phyloP scores from a whole-genome alignment of 2,797 vertebrate genomes.

The Eulemur rubriventer region DNA sequence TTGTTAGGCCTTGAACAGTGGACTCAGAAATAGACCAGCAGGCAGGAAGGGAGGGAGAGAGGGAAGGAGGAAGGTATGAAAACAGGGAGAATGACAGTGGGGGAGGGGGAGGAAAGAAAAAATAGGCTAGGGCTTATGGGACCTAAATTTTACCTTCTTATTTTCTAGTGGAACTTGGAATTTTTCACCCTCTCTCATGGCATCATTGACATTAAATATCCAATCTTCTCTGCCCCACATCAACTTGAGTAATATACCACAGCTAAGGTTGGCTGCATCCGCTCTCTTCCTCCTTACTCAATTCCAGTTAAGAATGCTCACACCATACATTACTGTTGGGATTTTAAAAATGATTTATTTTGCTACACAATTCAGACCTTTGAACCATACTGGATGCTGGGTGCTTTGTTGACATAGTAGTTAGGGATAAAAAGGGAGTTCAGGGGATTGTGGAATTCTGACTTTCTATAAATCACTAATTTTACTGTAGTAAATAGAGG shows the following conservation, averaged over 20 bases:
- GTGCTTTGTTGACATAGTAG: conserved; percentile 64
- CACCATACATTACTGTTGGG: conserved; percentile 48
- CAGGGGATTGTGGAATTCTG: conserved; percentile 61
- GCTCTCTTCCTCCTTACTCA: conserved; percentile 16
- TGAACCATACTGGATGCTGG: conserved; percentile 50
- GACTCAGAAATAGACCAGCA: background rate
- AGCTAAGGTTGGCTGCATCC: conserved; percentile 57
- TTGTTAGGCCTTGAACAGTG: background rate
- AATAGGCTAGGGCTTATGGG: conserved; percentile 8
- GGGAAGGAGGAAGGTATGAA: background rate
- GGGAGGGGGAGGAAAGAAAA: background rate
- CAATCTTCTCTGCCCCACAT: conserved; percentile 59
- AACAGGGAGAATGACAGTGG: background rate
- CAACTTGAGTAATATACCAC: conserved; percentile 65
- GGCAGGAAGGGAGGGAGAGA: background rate
- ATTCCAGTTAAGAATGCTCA: conserved; percentile 58
- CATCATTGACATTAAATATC: conserved; percentile 65
- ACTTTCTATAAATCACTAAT: conserved; percentile 73
- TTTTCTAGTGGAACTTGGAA: conserved; percentile 47
- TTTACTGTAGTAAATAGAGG: conserved; percentile 72
- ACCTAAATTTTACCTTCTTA: conserved; percentile 40
- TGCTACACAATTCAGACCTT: conserved; percentile 65
- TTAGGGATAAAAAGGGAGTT: conserved; percentile 71
- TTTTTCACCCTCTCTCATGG: background rate
- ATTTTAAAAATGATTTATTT: conserved; percentile 75